phyloP scores from a whole-genome alignment of 2,888 invertebrate species.

The Meta bourneti region DNA sequence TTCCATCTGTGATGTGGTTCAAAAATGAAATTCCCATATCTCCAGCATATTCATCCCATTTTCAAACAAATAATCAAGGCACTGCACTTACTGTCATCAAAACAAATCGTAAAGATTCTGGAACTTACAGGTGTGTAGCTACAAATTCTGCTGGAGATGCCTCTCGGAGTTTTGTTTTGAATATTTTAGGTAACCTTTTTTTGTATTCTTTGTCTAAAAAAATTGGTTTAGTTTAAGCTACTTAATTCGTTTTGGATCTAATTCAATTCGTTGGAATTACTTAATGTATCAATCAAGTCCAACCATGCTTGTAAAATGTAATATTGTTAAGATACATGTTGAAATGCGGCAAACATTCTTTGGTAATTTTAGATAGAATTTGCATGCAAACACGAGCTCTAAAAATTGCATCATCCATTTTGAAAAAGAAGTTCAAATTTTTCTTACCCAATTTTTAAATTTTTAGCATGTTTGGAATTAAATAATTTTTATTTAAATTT shows the following conservation, averaged over 20 bases:
- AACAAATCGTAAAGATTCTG: slow-evolving; percentile 78
- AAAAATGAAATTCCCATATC: slow-evolving; percentile 73
- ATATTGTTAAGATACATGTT: no score
- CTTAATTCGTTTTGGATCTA: background rate
- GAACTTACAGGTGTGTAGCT: slow-evolving; percentile 81
- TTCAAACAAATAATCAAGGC: slow-evolving; percentile 53
- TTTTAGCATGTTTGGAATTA: no score
- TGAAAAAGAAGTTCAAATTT: no score
- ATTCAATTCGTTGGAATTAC: no score
- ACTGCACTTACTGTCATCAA: slow-evolving; percentile 59
- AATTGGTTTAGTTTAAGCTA: background rate
- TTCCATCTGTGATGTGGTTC: slow-evolving; percentile 79
- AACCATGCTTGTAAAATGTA: no score
- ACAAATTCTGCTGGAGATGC: slow-evolving; percentile 82
- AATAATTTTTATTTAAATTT: no score
- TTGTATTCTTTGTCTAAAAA: background rate
- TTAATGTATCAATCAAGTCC: no score
- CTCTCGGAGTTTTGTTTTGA: slow-evolving; percentile 81
- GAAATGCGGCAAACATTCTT: no score
- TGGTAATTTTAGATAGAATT: no score
- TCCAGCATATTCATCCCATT: slow-evolving; percentile 35
- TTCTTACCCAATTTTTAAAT: no score
- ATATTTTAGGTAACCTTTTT: slow-evolving; percentile 81
- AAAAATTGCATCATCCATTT: no score
- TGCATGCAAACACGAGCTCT: no score